These are phyloP conservation scores for Fulmarus glacialis DNA, from an alignment of 2,113 vertebrate species.

Conservation along the genomic window DNA sequence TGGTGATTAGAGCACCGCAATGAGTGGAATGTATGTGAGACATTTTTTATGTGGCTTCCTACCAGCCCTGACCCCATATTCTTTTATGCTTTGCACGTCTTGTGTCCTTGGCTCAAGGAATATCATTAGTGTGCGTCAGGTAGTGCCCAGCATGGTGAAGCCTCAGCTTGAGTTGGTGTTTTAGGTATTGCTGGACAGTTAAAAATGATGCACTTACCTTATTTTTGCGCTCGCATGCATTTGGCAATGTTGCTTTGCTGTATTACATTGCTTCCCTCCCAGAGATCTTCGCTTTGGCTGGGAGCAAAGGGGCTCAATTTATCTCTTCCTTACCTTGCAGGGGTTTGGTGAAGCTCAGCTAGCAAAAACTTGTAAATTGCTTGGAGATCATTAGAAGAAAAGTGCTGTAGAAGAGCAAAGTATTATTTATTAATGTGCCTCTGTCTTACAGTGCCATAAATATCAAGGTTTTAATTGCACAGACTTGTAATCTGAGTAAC, in stretches of 20 bases:
- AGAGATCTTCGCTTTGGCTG: conserved; percentile 10
- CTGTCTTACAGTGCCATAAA: conserved; percentile 49
- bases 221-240: background rate
- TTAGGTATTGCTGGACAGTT: background rate
- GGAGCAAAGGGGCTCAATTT: conserved; percentile 6
- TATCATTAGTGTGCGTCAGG: background rate
- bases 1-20: background rate
- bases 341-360: conserved; percentile 25
- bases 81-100: background rate
- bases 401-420: conserved; percentile 47
- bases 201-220: background rate
- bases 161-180: background rate
- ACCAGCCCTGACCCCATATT: background rate
- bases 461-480: conserved; percentile 54
- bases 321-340: conserved; percentile 18
- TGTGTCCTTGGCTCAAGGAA: background rate
- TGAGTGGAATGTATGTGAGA: background rate
- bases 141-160: background rate
- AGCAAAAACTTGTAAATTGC: conserved; percentile 49
- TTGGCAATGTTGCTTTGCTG: background rate
- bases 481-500: conserved; percentile 45
- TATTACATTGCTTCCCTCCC: background rate
- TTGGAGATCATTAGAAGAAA: conserved; percentile 45
- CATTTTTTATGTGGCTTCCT: background rate
- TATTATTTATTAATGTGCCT: conserved; percentile 65